Conservation (phyloP, 2,888 invertebrate genomes). For the Epinotia bilunana region DNA sequence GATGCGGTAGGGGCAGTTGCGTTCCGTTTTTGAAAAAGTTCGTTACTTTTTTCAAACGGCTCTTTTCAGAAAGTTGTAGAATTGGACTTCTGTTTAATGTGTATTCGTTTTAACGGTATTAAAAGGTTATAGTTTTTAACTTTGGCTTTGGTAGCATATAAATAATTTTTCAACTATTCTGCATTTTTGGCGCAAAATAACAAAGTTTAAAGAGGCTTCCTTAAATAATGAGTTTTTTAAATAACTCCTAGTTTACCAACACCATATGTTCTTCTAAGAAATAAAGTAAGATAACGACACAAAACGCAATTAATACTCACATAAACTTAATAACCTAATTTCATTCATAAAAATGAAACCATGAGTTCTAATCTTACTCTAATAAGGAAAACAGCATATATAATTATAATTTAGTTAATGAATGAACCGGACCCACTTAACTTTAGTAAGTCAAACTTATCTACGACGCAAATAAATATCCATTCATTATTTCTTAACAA, state of each 20-base stretch:
- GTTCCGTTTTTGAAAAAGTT: slow-evolving; percentile 40
- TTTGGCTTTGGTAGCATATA: neutral
- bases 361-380: slow-evolving; percentile 6
- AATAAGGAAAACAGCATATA: slow-evolving; percentile 25
- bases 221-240: neutral
- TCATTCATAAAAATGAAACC: slow-evolving; percentile 30
- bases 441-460: slow-evolving; percentile 30
- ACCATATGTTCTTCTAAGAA: slow-evolving; percentile 11
- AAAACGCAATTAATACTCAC: neutral
- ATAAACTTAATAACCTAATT: slow-evolving; percentile 7
- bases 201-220: neutral
- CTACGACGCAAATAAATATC: slow-evolving; percentile 34
- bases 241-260: neutral
- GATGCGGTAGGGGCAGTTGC: slow-evolving; percentile 64
- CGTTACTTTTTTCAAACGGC: slow-evolving; percentile 41
- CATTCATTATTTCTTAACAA: slow-evolving; percentile 43
- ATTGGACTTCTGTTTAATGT: neutral
- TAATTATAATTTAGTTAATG: slow-evolving; percentile 34
- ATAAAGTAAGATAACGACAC: neutral
- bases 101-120: slow-evolving; percentile 4
- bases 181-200: neutral
- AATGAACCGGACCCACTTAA: slow-evolving; percentile 31
- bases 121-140: neutral
- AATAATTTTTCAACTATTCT: neutral
- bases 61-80: slow-evolving; percentile 18